A percentile compares a stretch with the other conserved stretches of the same genome.
These are phyloP conservation scores for Phytoseiulus persimilis DNA, from an alignment of 2,888 invertebrate genomes.

Conservation along the genomic window DNA sequence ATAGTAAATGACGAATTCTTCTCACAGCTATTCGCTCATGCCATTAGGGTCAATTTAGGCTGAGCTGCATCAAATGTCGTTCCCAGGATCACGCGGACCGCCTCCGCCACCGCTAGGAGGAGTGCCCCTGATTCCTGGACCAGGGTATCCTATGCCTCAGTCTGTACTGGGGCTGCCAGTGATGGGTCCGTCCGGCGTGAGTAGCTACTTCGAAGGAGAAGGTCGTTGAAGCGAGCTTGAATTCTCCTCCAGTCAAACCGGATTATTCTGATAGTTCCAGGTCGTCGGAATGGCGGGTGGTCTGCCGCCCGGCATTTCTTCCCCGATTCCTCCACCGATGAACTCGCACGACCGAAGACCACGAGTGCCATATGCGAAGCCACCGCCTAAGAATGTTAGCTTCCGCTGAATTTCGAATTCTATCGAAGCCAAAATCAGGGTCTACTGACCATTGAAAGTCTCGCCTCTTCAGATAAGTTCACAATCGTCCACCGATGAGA, in stretches of 20 bases:
- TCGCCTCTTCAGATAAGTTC: neutral
- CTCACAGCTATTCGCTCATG: no score
- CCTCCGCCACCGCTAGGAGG: conserved; percentile 15
- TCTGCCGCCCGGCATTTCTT: neutral
- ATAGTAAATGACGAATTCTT: no score
- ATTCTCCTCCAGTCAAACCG: neutral
- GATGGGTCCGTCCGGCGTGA: conserved; percentile 18
- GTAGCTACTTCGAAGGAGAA: neutral
- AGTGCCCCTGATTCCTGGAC: neutral
- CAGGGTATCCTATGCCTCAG: conserved; percentile 9
- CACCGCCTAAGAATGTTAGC: neutral
- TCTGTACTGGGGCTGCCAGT: neutral
- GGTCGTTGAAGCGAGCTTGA: no score
- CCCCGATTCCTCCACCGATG: neutral
- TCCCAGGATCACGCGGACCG: conserved; percentile 14
- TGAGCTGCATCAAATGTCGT: neutral
- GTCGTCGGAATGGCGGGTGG: neutral
- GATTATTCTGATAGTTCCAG: neutral
- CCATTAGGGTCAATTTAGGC: no score
- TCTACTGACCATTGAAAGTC: neutral
- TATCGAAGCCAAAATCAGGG: neutral
- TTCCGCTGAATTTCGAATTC: neutral
- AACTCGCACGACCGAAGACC: neutral
- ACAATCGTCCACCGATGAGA: conserved; percentile 39
- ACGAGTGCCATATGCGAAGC: neutral